Evolutionary conservation across 1,140 invertebrate species (phyloP).

Genomic region (Eciton burchellii): DNA sequence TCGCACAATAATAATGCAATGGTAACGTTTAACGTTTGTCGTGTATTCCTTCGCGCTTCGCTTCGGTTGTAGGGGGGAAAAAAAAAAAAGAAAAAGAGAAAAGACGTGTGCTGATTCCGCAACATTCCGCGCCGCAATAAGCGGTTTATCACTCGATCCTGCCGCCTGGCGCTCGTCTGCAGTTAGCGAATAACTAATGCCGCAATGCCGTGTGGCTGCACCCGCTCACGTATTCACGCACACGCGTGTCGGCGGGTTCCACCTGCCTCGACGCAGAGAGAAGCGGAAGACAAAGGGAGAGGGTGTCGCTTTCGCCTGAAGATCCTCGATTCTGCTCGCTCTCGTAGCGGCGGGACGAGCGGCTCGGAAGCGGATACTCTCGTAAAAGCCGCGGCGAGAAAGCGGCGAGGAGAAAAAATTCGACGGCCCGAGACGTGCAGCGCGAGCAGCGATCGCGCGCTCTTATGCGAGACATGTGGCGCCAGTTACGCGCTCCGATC

Average conservation of each 20-base stretch:
- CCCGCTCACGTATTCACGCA: slow-evolving; percentile 5
- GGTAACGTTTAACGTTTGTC: too few relatives aligned
- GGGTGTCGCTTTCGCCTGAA: slow-evolving; percentile 70
- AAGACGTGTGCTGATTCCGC: neutral
- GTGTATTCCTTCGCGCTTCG: too few relatives aligned
- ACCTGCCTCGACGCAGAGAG: slow-evolving; percentile 60
- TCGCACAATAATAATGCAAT: too few relatives aligned
- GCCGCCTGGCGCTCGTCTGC: neutral
- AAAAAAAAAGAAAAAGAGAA: neutral
- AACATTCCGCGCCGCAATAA: neutral
- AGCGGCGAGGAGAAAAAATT: slow-evolving; percentile 66
- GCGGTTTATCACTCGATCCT: slow-evolving; percentile 30
- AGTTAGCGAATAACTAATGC: slow-evolving; percentile 50
- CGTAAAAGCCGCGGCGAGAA: slow-evolving; percentile 17
- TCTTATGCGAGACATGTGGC: too few relatives aligned
- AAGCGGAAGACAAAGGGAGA: slow-evolving; percentile 67
- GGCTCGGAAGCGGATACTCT: slow-evolving; percentile 45
- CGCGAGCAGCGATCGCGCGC: slow-evolving; percentile 16
- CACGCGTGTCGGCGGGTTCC: slow-evolving; percentile 61
- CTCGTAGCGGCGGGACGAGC: slow-evolving; percentile 34
- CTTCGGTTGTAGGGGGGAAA: too few relatives aligned
- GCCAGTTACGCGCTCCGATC: too few relatives aligned
- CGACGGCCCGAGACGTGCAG: slow-evolving; percentile 60
- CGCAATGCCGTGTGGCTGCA: slow-evolving; percentile 34
- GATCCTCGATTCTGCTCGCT: slow-evolving; percentile 56